Conservation (phyloP, 2,797 vertebrate species). For the Propithecus deckenii region DNA sequence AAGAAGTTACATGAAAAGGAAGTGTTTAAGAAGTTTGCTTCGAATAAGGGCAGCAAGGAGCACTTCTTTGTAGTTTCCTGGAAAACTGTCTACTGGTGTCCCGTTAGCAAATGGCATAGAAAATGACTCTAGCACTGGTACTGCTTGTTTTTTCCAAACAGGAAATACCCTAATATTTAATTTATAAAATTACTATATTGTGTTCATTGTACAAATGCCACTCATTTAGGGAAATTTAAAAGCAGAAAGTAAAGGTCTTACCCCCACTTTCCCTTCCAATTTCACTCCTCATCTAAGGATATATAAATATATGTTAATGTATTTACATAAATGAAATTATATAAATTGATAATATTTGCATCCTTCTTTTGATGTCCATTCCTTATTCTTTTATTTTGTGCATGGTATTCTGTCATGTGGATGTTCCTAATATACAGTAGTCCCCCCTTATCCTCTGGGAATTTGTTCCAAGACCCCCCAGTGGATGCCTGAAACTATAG, state of each 20-base stretch:
- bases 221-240: conserved; percentile 5
- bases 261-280: background rate
- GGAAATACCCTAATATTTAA: background rate
- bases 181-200: background rate
- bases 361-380: background rate
- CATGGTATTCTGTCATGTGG: background rate
- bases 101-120: background rate
- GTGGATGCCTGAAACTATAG: background rate
- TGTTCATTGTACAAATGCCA: background rate
- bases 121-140: background rate
- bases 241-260: conserved; percentile 12
- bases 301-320: background rate
- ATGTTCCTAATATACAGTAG: background rate
- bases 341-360: background rate
- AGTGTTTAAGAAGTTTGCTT: background rate
- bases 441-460: background rate
- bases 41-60: background rate
- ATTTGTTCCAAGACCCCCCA: background rate
- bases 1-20: background rate
- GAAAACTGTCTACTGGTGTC: background rate
- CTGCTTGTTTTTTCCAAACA: background rate
- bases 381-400: conserved; percentile 5
- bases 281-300: background rate
- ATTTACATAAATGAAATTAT: background rate
- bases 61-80: background rate